Evolutionary conservation across 2,888 invertebrate genomes (phyloP).

Genomic region (Pristionchus fissidentatus): DNA sequence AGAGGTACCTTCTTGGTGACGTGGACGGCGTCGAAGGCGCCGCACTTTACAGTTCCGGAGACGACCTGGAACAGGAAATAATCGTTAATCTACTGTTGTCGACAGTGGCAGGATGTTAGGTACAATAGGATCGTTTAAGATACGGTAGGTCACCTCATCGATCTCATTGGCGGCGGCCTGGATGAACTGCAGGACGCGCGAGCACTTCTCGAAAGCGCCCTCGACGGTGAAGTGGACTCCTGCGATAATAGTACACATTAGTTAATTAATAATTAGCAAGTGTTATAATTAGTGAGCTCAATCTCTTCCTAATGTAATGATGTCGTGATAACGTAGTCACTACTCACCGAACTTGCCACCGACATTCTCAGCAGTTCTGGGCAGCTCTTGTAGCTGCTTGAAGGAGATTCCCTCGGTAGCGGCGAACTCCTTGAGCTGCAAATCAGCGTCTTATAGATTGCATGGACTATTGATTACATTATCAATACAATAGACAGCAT

Average conservation of each 20-base stretch:
- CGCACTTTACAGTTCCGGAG: constrained; percentile 39
- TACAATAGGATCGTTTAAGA: not conserved
- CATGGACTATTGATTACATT: not conserved
- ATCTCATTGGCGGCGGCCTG: constrained; percentile 21
- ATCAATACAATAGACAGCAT: not conserved
- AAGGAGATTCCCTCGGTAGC: constrained; percentile 39
- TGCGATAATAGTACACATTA: not conserved
- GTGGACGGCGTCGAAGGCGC: constrained; percentile 33
- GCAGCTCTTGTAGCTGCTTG: constrained; percentile 35
- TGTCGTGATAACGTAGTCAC: not conserved
- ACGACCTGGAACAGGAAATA: constrained; percentile 27
- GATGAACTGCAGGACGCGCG: constrained; percentile 38
- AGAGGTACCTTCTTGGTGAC: constrained; percentile 44
- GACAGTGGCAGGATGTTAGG: too few relatives aligned
- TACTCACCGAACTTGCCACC: constrained; percentile 46
- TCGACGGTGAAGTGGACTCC: constrained; percentile 45
- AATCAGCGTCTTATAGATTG: not conserved
- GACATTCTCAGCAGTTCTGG: constrained; percentile 35
- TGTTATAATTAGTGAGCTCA: too few relatives aligned
- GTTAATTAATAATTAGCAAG: too few relatives aligned
- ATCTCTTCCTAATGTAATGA: not conserved
- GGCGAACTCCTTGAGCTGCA: constrained; percentile 34
- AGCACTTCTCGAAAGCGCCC: constrained; percentile 32
- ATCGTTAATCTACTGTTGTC: not conserved
- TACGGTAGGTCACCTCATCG: constrained; percentile 19